These are phyloP conservation scores for Phengaris arion DNA, from an alignment of 2,888 invertebrate species.

Conservation along the genomic window DNA sequence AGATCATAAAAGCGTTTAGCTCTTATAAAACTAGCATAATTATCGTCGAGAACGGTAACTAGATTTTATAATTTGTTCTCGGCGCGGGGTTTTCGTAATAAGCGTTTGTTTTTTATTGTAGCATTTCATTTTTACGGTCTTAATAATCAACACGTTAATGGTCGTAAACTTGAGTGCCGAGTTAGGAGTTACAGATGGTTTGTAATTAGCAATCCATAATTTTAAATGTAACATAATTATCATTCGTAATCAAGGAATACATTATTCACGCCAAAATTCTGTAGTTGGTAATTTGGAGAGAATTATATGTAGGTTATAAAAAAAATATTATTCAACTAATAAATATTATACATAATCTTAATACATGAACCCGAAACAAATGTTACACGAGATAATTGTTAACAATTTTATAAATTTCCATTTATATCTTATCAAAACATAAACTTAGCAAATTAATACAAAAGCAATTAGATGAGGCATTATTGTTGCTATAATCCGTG, in stretches of 20 bases:
- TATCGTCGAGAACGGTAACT: conserved; percentile 58
- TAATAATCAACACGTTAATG: conserved; percentile 60
- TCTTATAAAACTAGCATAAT: conserved; percentile 54
- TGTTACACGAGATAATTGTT: too few species aligned
- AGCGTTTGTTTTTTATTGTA: conserved; percentile 66
- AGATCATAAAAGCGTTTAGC: conserved; percentile 15
- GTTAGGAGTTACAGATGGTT: conserved; percentile 33
- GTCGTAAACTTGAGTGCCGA: conserved; percentile 45
- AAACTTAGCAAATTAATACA: neutral
- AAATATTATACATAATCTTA: neutral
- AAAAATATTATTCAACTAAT: neutral
- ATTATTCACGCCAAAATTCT: conserved; percentile 14
- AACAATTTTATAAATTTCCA: neutral
- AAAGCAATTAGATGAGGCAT: conserved; percentile 5
- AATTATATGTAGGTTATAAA: neutral
- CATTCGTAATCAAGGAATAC: conserved; percentile 24
- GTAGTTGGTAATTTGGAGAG: neutral
- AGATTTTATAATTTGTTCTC: conserved; percentile 62
- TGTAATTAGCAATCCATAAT: conserved; percentile 27
- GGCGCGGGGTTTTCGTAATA: conserved; percentile 51
- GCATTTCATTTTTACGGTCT: conserved; percentile 59
- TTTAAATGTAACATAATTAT: conserved; percentile 26
- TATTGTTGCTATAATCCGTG: conserved; percentile 12
- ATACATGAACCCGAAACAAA: neutral
- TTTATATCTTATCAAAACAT: neutral